Evolutionary conservation across 2,113 vertebrate genomes (phyloP).

Genomic region (Tor tambroides): DNA sequence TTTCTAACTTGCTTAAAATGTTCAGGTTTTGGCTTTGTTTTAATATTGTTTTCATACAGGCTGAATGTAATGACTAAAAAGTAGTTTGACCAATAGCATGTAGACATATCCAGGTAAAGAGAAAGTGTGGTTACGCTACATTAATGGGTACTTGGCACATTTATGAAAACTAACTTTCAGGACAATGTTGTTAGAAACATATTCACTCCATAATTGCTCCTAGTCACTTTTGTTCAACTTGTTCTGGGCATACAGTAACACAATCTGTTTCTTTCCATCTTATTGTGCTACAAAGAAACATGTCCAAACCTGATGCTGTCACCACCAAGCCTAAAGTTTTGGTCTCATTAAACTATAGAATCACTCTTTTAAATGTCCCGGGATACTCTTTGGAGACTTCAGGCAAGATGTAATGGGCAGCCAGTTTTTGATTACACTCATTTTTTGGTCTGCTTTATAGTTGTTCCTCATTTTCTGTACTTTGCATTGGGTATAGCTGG

Average conservation of each 20-base stretch:
- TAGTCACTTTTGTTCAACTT: background rate
- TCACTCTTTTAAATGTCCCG: background rate
- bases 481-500: too few species aligned
- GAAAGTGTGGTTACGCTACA: too few species aligned
- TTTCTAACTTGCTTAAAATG: too few species aligned
- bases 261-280: too few species aligned
- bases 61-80: too few species aligned
- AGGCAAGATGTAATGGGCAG: background rate
- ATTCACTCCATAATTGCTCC: background rate
- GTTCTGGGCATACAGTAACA: background rate
- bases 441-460: conserved; percentile 8
- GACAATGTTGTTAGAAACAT: too few species aligned
- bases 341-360: background rate
- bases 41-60: too few species aligned
- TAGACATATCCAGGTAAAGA: too few species aligned
- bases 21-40: too few species aligned
- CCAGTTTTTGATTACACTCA: background rate
- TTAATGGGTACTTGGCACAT: too few species aligned
- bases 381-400: background rate
- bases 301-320: background rate
- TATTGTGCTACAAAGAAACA: background rate
- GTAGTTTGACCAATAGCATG: too few species aligned
- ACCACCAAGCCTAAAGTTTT: background rate
- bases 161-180: too few species aligned
- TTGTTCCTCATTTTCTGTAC: background rate